Evolutionary conservation across 2,888 invertebrate genomes (phyloP), one percentile per base, ranked within the genome.

Genomic region (Teinopalpus imperialis): DNA sequence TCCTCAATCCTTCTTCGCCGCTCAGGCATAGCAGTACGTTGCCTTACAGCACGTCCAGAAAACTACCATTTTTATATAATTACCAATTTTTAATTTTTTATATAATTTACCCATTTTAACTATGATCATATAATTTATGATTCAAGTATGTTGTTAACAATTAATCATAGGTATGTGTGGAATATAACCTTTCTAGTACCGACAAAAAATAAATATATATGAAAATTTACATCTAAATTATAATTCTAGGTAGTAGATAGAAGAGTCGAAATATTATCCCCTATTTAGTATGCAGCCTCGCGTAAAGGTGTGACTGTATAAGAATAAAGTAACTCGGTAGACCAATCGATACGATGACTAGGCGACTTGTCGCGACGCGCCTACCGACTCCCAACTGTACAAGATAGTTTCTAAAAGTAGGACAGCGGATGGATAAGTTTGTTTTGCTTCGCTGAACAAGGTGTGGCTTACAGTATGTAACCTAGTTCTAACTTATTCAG

Each of bases 301-400:
- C 41, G 52, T 50, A 57, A 48, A 49, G 57, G 56, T 59, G 61
- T 68, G 66, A 57, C 66, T 59, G 41, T 43, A 63, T 67, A 66
- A 65, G 62, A 72, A 69, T 63, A 66, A 64, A 61, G 44, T 34
- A 52, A 26, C 36, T 41, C 42, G 47, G 49, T 48, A 47, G 43
- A 16, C 8, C 57, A 67, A 63, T 76, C 73, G 65, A 74, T 74
- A 63, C 66, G 66, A 63, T 64, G 61, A 68, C 66, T 63, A 59
- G 59, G 43, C 37, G 44, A 32, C 36, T 41, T 43, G 39, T 34
- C 30, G 9, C 37, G 20, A 23, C 32, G 32, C 49, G 46, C 30
- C 20, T 12, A 31, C 16, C 39, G 36, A n/a, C 32, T 41, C 21
- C 24, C 23, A 37, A 18, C 37, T 31, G 23, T 7, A 9, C 12